A percentile compares a stretch with the other conserved stretches of the same genome.
Evolutionary conservation across 1,140 invertebrate genomes (phyloP).

Genomic region (Meteorus sp.): DNA sequence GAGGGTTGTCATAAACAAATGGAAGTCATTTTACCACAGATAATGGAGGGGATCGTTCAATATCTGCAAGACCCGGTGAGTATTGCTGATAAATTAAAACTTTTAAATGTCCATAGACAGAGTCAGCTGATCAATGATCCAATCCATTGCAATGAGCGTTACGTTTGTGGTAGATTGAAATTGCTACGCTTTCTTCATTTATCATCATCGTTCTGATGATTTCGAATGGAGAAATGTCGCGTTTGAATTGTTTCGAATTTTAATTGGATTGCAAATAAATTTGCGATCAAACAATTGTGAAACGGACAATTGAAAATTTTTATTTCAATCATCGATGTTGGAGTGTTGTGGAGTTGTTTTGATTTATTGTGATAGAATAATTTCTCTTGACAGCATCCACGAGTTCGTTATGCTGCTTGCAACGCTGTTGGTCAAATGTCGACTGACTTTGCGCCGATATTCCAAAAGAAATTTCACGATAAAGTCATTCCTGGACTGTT

Average conservation of each 20-base stretch:
- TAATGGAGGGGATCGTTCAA: slow-evolving; percentile 87
- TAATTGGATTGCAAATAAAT: too few relatives aligned
- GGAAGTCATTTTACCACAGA: slow-evolving; percentile 88
- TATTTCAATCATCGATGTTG: slow-evolving; percentile 24
- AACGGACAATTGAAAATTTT: slow-evolving; percentile 20
- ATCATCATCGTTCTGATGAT: slow-evolving; percentile 43
- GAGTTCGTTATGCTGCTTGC: slow-evolving; percentile 95
- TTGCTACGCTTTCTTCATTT: slow-evolving; percentile 28
- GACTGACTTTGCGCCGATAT: slow-evolving; percentile 94
- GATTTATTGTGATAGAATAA: too few relatives aligned
- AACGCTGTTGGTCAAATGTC: slow-evolving; percentile 99
- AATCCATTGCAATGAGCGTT: slow-evolving; percentile 38
- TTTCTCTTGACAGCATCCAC: slow-evolving; percentile 71
- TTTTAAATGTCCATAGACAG: slow-evolving; percentile 37
- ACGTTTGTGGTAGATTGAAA: slow-evolving; percentile 47
- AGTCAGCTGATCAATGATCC: slow-evolving; percentile 37
- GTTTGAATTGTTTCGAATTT: slow-evolving; percentile 14
- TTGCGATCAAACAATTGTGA: too few relatives aligned
- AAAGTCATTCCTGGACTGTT: slow-evolving; percentile 91
- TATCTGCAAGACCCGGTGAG: slow-evolving; percentile 85
- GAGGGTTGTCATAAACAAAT: slow-evolving; percentile 99
- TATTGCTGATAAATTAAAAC: slow-evolving; percentile 29
- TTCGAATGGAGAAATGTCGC: background rate
- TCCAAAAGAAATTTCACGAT: slow-evolving; percentile 97
- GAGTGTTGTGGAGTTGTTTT: too few relatives aligned